Percentiles rank a stretch among this genome's conserved stretches.
Conservation (phyloP, 2,113 vertebrate genomes). For the Hylia prasina region DNA sequence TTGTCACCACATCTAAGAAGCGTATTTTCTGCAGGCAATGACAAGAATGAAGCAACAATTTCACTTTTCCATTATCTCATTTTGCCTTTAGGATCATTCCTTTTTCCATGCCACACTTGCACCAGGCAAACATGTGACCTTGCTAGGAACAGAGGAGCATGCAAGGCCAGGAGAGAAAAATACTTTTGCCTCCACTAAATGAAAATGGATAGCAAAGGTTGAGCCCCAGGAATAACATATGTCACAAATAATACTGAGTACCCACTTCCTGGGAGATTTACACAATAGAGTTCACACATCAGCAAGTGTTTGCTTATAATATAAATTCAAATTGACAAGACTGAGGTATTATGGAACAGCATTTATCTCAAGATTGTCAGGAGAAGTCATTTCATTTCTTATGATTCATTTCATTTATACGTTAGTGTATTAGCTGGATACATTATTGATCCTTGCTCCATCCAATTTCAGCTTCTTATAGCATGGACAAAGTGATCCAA, state of each 20-base stretch:
- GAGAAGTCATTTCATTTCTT: constrained; percentile 62
- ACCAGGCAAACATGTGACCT: not conserved
- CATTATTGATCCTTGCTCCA: constrained; percentile 66
- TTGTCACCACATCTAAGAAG: not conserved
- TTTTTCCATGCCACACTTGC: not conserved
- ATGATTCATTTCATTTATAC: constrained; percentile 64
- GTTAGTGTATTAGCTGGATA: constrained; percentile 58
- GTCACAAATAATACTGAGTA: constrained; percentile 19
- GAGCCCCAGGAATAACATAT: not conserved
- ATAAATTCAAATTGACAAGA: constrained; percentile 62
- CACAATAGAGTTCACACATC: constrained; percentile 30
- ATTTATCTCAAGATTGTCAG: constrained; percentile 61
- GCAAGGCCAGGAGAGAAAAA: not conserved
- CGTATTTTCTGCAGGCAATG: not conserved
- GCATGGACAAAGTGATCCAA: constrained; percentile 19
- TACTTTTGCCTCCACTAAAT: not conserved
- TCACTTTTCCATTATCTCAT: not conserved
- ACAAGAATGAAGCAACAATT: not conserved
- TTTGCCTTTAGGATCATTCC: not conserved
- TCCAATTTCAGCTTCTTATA: constrained; percentile 54
- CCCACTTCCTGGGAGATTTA: constrained; percentile 1
- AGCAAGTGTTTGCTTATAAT: constrained; percentile 19
- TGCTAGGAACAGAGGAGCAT: not conserved
- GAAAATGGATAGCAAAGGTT: not conserved
- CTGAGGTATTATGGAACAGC: constrained; percentile 13